phyloP scores from a whole-genome alignment of 2,113 vertebrate species.

The Callipepla squamata region DNA sequence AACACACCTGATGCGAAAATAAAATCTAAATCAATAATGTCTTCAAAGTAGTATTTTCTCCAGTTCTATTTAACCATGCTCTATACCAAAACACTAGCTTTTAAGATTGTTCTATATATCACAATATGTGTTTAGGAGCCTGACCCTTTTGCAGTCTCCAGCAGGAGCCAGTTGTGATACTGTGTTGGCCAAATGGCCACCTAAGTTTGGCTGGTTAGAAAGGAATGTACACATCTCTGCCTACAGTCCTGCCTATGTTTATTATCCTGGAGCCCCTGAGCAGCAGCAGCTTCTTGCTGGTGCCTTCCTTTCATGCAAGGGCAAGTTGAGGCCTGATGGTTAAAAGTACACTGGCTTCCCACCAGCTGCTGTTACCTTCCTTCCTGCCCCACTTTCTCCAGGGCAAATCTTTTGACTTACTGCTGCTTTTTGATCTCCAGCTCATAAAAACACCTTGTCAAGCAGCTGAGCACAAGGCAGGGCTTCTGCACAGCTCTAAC shows the following conservation, averaged over 20 bases:
- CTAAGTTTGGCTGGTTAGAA: background rate
- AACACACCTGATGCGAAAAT: background rate
- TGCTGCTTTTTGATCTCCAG: background rate
- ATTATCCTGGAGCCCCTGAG: background rate
- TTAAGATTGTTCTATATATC: background rate
- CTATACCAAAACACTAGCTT: background rate
- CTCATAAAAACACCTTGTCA: background rate
- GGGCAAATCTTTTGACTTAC: background rate
- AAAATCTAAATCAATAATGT: background rate
- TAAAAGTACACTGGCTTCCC: fast-evolving
- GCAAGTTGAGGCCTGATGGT: background rate
- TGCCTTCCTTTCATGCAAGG: fast-evolving
- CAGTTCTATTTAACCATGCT: background rate
- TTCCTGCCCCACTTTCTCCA: background rate
- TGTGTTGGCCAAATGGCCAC: background rate
- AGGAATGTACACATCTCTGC: background rate
- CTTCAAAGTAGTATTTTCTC: background rate
- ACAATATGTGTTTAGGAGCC: background rate
- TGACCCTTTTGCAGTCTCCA: background rate
- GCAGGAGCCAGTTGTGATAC: background rate
- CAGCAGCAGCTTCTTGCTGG: background rate
- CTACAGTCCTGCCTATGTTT: background rate
- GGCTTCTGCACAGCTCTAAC: background rate
- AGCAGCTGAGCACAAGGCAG: fast-evolving
- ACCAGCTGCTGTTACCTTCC: background rate